These are phyloP conservation scores for Teleopsis dalmanni DNA, from an alignment of 1,140 invertebrate species.

Conservation along the genomic window DNA sequence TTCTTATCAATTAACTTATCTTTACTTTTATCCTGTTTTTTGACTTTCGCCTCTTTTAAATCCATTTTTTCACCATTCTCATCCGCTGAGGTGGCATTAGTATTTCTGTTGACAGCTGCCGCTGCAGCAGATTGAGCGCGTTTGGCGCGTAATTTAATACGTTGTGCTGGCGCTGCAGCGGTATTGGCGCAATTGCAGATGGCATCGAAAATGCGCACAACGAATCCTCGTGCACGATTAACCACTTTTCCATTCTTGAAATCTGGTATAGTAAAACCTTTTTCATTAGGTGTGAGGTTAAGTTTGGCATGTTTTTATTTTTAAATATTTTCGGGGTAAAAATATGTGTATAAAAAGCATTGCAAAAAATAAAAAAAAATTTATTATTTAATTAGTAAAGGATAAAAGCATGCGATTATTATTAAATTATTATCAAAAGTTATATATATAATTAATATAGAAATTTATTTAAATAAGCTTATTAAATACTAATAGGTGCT, in stretches of 20 bases:
- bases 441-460: no score
- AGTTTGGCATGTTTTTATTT: background rate
- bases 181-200: conserved; percentile 55
- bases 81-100: background rate
- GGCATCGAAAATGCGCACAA: conserved; percentile 52
- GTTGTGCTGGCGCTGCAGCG: conserved; percentile 45
- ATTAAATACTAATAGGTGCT: no score
- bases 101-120: conserved; percentile 3
- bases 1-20: conserved; percentile 8
- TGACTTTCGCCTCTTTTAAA: conserved; percentile 6
- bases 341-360: conserved; percentile 1
- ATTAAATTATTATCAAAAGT: background rate
- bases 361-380: background rate
- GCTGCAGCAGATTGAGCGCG: conserved; percentile 9
- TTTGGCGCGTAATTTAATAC: conserved; percentile 33
- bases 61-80: background rate
- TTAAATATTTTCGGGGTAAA: background rate
- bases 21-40: background rate
- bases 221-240: conserved; percentile 49
- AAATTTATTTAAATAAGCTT: no score
- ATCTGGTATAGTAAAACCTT: conserved; percentile 45
- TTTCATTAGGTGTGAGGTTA: conserved; percentile 4
- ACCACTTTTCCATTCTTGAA: conserved; percentile 50
- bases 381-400: no score
- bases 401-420: conserved; percentile 3